phyloP scores from a whole-genome alignment of 2,888 invertebrate genomes.

The Callosobruchus maculatus region DNA sequence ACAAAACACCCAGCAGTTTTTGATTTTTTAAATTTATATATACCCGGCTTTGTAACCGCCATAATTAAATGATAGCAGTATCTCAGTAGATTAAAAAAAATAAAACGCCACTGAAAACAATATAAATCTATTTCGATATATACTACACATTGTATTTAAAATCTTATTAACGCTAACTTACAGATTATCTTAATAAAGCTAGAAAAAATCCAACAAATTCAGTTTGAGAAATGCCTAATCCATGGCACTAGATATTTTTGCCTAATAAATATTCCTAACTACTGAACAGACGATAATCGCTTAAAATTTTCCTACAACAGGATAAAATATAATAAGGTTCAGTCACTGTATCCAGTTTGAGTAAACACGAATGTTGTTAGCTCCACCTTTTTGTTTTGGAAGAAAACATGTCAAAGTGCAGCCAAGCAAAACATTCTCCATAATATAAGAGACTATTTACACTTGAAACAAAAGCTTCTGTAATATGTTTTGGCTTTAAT shows the following conservation, averaged over 20 bases:
- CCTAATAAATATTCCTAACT: conserved; percentile 19
- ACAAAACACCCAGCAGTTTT: too few relatives aligned
- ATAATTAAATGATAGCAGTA: too few relatives aligned
- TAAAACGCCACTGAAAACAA: not conserved
- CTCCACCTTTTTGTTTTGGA: conserved; percentile 30
- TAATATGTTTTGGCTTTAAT: not conserved
- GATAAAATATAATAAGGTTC: conserved; percentile 9
- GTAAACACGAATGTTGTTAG: conserved; percentile 34
- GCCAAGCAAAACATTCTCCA: not conserved
- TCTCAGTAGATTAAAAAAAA: not conserved
- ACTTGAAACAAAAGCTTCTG: not conserved
- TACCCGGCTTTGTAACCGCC: too few relatives aligned
- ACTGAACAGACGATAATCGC: conserved; percentile 14
- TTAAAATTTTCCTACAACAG: conserved; percentile 7
- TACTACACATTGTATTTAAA: not conserved
- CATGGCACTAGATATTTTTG: not conserved
- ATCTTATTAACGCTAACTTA: not conserved
- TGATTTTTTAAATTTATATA: too few relatives aligned
- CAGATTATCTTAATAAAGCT: not conserved
- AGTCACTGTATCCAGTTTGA: conserved; percentile 18
- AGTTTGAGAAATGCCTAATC: not conserved
- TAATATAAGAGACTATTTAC: not conserved
- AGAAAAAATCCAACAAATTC: not conserved
- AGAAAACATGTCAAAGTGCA: conserved; percentile 2
- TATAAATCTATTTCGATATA: not conserved